Base-by-base conservation (phyloP, 2,797 vertebrate species). In the Tokudaia tokunoshimensis region DNA sequence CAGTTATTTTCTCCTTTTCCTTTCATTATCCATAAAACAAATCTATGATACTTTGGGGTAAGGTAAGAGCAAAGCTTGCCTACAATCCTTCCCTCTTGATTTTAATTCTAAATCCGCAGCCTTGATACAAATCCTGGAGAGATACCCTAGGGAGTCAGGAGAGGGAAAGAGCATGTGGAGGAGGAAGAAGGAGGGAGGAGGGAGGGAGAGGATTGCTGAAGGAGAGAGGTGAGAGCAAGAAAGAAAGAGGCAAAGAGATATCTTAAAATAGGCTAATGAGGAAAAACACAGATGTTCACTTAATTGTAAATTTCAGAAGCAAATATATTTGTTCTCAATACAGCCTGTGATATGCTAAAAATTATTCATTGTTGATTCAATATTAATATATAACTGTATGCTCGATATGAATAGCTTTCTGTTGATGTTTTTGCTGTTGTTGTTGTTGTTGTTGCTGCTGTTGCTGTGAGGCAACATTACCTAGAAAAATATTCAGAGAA, bases 231-330 rank as follows among this genome's bases (percentile, higher is more conserved):
- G 44, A 85, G 44, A 85, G 26, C 29, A 52, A 52, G 13, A 41
- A 15, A 37, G 8, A n/a, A 44, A n/a, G 37, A 15, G 22, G 41
- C 2, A 72, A 92, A 96, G 9, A 57, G 74, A 52, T 5, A 76
- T 59, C 31, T 92, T 92, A 47, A 95, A 91, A 85, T n/a, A 92
- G 4, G 1, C 22, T 61, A 3, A 57, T 1, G 1, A 84, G 55
- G 31, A 79, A 65, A 96, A 91, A 87, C 72, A 72, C 2, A 93
- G 2, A 57, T 47, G 87, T 47, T 92, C 34, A 82, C 17, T 70
- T 83, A 63, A 85, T 34, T 75, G 79, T 70, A 3, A 37, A 86
- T 86, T 87, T 95, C 24, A 95, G 50, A 79, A 63, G 41, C 31
- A 86, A 91, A 24, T 41, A 79, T 59, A 10, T 88, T 59, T 4